phyloP scores from a whole-genome alignment of 2,113 vertebrate species.

The Neogale vison region DNA sequence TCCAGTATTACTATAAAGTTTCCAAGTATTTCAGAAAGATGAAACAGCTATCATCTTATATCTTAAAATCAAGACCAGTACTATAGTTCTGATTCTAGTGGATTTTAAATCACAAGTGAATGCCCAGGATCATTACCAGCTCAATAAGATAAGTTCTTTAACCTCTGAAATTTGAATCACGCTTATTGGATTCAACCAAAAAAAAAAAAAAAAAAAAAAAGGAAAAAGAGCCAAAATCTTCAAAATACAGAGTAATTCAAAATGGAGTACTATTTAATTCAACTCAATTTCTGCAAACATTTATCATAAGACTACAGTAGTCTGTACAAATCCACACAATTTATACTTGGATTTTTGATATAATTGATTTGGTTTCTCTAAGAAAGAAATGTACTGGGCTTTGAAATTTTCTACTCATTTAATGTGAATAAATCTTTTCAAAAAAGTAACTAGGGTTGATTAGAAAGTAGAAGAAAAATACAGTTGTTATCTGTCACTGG shows the following conservation, averaged over 20 bases:
- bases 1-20: not conserved
- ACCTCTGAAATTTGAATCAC: slow-evolving; percentile 6
- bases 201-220: no score
- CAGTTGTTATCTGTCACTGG: not conserved
- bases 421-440: not conserved
- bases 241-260: not conserved
- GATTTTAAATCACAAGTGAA: slow-evolving; percentile 17
- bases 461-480: slow-evolving; percentile 15
- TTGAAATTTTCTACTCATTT: not conserved
- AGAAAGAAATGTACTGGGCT: not conserved
- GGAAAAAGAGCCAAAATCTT: not conserved
- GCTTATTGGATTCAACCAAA: slow-evolving; percentile 46
- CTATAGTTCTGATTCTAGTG: not conserved
- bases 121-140: slow-evolving; percentile 24
- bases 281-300: not conserved
- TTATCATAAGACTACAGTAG: not conserved
- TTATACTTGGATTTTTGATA: not conserved
- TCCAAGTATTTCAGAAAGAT: slow-evolving; percentile 16
- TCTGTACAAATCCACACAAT: not conserved
- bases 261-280: not conserved
- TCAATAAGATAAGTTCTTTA: slow-evolving; percentile 10
- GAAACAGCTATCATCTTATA: not conserved
- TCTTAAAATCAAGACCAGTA: slow-evolving; percentile 44
- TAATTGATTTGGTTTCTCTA: not conserved
- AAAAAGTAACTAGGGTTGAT: slow-evolving; percentile 7